Conservation (phyloP, 1,140 invertebrate species). For the Drosophila paulistorum region DNA sequence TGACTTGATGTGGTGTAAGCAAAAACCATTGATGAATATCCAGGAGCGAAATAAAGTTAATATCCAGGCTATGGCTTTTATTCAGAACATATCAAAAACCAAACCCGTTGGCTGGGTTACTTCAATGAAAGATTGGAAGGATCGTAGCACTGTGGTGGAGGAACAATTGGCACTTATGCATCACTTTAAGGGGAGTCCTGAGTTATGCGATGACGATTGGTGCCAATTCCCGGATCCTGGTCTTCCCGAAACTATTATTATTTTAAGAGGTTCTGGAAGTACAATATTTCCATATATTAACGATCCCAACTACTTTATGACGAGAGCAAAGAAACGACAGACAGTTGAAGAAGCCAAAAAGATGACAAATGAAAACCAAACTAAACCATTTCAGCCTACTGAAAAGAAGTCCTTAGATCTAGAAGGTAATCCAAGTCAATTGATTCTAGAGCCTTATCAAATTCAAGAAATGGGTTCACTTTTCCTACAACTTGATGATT, state of each 20-base stretch:
- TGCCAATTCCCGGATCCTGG: too few species aligned
- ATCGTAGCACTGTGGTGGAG: neutral
- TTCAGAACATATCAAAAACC: neutral
- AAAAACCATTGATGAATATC: neutral
- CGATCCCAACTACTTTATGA: slow-evolving; percentile 3
- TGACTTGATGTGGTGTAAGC: neutral
- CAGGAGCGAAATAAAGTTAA: neutral
- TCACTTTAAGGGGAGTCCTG: neutral
- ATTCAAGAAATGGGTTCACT: too few species aligned
- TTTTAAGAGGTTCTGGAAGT: too few species aligned
- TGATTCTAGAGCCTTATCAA: too few species aligned
- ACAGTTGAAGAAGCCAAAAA: too few species aligned
- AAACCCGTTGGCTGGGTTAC: neutral
- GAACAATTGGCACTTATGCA: neutral
- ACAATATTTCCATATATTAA: neutral
- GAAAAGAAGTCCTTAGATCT: too few species aligned
- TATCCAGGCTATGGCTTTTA: neutral
- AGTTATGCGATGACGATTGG: too few species aligned
- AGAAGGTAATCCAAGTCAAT: too few species aligned
- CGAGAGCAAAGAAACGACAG: neutral
- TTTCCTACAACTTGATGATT: too few species aligned
- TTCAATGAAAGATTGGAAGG: neutral
- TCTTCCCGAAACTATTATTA: too few species aligned
- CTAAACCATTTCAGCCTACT: too few species aligned
- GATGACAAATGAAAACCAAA: too few species aligned